These are phyloP conservation scores for Eupeodes latifasciatus DNA, from an alignment of 2,888 invertebrate species.

Conservation along the genomic window DNA sequence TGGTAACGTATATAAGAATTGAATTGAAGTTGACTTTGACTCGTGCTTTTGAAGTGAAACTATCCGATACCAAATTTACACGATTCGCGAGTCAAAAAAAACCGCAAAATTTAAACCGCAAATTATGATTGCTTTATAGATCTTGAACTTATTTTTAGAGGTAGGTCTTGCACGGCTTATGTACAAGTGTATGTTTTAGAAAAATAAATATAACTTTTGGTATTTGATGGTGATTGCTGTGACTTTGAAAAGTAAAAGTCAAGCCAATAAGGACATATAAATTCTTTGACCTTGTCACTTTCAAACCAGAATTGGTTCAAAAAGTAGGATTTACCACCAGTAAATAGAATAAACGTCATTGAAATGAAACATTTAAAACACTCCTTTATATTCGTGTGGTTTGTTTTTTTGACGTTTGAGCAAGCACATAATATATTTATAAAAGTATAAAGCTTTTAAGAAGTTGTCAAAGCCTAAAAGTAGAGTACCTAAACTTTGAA, in stretches of 20 bases:
- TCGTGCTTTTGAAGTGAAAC: conserved; percentile 9
- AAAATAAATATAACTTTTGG: neutral
- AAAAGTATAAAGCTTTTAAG: too few species aligned
- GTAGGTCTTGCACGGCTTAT: neutral
- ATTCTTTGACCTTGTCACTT: too few species aligned
- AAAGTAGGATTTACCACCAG: too few species aligned
- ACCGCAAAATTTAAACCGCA: conserved; percentile 40
- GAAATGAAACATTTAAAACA: too few species aligned
- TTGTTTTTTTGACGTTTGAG: too few species aligned
- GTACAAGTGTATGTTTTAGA: too few species aligned
- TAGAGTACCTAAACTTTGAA: too few species aligned
- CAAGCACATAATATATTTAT: too few species aligned
- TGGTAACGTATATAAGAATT: neutral
- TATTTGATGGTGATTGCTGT: neutral
- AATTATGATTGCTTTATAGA: conserved; percentile 20
- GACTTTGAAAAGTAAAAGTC: conserved; percentile 36
- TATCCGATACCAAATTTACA: neutral
- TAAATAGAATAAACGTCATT: too few species aligned
- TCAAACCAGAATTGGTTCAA: too few species aligned
- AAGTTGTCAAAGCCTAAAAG: too few species aligned
- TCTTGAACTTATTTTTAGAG: conserved; percentile 9
- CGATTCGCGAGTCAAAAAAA: conserved; percentile 15
- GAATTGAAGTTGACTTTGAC: neutral
- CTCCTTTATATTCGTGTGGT: too few species aligned
- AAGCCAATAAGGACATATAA: neutral